Evolutionary conservation across 2,888 invertebrate genomes (phyloP).

Genomic region (Hirtodrosophila confusa): DNA sequence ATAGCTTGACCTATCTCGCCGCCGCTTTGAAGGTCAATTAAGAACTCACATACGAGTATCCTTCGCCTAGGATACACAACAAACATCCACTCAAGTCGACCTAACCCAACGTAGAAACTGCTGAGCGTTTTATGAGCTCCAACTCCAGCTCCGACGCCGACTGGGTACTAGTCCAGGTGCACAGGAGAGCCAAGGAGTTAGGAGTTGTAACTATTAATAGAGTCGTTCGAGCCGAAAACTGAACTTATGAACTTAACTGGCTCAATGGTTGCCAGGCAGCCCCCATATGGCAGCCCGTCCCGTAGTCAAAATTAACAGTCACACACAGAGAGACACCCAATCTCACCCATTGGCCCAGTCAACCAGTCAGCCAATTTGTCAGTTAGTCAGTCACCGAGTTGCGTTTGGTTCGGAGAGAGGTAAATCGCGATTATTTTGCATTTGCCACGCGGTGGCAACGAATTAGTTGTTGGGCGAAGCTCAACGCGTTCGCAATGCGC

Average conservation of each 20-base stretch:
- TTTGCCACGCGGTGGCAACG: constrained; percentile 2
- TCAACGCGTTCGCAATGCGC: constrained; percentile 59
- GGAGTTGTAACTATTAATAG: constrained; percentile 73
- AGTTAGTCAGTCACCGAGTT: constrained; percentile 41
- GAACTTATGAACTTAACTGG: constrained; percentile 79
- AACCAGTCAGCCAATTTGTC: constrained; percentile 6
- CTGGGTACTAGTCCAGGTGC: constrained; percentile 5
- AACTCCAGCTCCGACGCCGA: constrained; percentile 13
- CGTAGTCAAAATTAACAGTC: constrained; percentile 66
- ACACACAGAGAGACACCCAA: constrained; percentile 14
- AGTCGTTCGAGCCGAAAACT: constrained; percentile 71
- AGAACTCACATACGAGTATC: neutral
- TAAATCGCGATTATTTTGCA: constrained; percentile 29
- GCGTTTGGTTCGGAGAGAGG: constrained; percentile 32
- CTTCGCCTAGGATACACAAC: constrained; percentile 17
- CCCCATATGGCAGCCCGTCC: constrained; percentile 25
- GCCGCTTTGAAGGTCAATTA: constrained; percentile 42
- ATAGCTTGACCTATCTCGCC: neutral
- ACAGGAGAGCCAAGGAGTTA: constrained; percentile 26
- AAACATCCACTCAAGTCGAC: constrained; percentile 52
- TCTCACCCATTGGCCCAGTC: constrained; percentile 72
- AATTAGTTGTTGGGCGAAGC: constrained; percentile 56
- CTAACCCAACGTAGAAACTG: constrained; percentile 58
- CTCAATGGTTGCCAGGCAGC: constrained; percentile 76
- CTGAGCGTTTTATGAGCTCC: constrained; percentile 29